Evolutionary conservation across 92 coral and sea anemone genomes (phyloP).

Genomic region (Paramuricea clavata): DNA sequence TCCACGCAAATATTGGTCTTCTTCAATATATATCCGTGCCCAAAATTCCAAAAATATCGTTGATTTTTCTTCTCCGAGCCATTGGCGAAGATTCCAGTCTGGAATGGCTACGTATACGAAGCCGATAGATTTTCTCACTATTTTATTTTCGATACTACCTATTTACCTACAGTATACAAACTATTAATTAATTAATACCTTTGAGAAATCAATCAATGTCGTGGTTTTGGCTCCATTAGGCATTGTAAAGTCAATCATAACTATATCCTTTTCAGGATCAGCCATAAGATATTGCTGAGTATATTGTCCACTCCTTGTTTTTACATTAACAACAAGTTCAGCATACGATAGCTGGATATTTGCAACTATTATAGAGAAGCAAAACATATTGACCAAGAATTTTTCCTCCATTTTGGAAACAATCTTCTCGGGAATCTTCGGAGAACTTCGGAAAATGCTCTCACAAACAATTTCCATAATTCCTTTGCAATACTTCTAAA

Average conservation of each 20-base stretch:
- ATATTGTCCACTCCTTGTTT: conserved; percentile 81
- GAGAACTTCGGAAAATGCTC: too few species aligned
- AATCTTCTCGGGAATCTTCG: not conserved
- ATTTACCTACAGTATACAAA: not conserved
- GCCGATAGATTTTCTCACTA: too few species aligned
- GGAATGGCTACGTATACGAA: too few species aligned
- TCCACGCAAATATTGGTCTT: too few species aligned
- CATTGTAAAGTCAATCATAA: conserved; percentile 73
- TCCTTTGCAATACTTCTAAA: too few species aligned
- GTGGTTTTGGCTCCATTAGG: conserved; percentile 71
- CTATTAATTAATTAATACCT: conserved; percentile 59
- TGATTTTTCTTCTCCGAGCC: too few species aligned
- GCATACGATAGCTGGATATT: conserved; percentile 8
- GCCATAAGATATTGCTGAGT: conserved; percentile 80
- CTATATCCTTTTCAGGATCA: conserved; percentile 85
- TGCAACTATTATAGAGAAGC: not conserved
- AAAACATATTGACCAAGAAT: not conserved
- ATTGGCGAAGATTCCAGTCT: too few species aligned
- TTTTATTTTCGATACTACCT: not conserved
- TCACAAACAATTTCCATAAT: too few species aligned
- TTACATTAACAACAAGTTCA: conserved; percentile 86
- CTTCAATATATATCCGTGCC: too few species aligned
- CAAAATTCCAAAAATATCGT: too few species aligned
- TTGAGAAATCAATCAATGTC: conserved; percentile 82
- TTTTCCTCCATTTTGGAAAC: conserved; percentile 50